phyloP scores from a whole-genome alignment of 2,113 vertebrate genomes.

The Isichthys henryi region DNA sequence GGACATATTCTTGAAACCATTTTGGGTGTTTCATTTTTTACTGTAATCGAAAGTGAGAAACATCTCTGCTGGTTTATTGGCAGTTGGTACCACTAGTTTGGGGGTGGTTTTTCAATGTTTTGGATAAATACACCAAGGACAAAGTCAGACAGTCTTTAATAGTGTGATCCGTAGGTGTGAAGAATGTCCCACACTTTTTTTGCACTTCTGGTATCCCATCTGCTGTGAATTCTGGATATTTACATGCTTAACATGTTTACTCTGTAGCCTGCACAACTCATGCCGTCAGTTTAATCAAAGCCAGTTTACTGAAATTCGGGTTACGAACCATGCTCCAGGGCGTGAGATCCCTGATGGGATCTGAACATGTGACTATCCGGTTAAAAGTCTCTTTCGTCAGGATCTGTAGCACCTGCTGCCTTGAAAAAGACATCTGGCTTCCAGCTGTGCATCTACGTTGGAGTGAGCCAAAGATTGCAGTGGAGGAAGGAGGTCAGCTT shows the following conservation, averaged over 20 bases:
- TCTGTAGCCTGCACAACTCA: not conserved
- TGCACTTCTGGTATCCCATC: not conserved
- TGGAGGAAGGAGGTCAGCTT: not conserved
- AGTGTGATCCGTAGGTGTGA: conserved; percentile 1
- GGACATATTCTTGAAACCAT: not conserved
- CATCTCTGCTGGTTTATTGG: not conserved
- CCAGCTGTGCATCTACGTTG: not conserved
- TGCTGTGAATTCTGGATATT: not conserved
- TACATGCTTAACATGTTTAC: not conserved
- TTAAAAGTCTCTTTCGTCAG: not conserved
- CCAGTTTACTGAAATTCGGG: not conserved
- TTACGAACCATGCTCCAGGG: not conserved
- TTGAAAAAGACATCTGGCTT: not conserved
- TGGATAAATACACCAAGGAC: not conserved
- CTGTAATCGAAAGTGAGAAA: not conserved
- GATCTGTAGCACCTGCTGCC: not conserved
- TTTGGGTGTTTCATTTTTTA: not conserved
- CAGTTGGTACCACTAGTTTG: not conserved
- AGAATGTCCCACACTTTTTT: not conserved
- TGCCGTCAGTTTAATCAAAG: not conserved
- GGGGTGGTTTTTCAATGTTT: not conserved
- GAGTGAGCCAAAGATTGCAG: not conserved
- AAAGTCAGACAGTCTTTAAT: not conserved
- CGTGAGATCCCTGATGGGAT: not conserved
- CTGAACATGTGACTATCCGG: not conserved